A percentile compares a stretch with the other conserved stretches of the same genome.
Evolutionary conservation across 2,888 invertebrate species (phyloP).

Genomic region (Zhengitettix transpicula): DNA sequence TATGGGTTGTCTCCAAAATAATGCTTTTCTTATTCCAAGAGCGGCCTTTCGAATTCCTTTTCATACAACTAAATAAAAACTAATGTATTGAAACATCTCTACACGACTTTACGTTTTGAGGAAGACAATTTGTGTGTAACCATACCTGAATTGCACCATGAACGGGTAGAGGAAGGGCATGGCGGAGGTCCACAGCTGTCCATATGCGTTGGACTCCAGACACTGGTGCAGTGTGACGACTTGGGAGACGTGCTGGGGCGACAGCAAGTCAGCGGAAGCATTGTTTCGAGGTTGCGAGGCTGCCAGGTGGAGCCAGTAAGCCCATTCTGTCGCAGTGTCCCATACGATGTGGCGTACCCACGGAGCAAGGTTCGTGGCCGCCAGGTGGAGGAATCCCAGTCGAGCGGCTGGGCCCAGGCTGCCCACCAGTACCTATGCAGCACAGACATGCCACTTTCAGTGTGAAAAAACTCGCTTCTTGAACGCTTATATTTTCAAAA

Average conservation of each 20-base stretch:
- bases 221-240: slow-evolving; percentile 33
- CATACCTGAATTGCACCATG: slow-evolving; percentile 29
- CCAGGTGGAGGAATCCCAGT: slow-evolving; percentile 35
- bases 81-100: too few species aligned
- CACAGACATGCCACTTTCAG: background rate
- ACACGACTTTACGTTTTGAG: too few species aligned
- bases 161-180: slow-evolving; percentile 37
- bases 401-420: slow-evolving; percentile 31
- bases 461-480: too few species aligned
- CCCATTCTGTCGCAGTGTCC: slow-evolving; percentile 35
- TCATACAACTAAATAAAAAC: too few species aligned
- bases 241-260: slow-evolving; percentile 26
- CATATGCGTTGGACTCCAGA: slow-evolving; percentile 33
- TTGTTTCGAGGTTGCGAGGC: slow-evolving; percentile 16
- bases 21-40: too few species aligned
- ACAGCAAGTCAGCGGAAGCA: background rate
- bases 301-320: slow-evolving; percentile 29
- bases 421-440: slow-evolving; percentile 30
- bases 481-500: too few species aligned
- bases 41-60: too few species aligned
- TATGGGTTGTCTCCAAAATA: too few species aligned
- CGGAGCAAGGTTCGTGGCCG: slow-evolving; percentile 34
- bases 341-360: slow-evolving; percentile 34
- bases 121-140: too few species aligned
- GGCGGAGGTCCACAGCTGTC: slow-evolving; percentile 35